These are phyloP conservation scores for Acronicta alni DNA, from an alignment of 2,888 invertebrate genomes.

Conservation along the genomic window DNA sequence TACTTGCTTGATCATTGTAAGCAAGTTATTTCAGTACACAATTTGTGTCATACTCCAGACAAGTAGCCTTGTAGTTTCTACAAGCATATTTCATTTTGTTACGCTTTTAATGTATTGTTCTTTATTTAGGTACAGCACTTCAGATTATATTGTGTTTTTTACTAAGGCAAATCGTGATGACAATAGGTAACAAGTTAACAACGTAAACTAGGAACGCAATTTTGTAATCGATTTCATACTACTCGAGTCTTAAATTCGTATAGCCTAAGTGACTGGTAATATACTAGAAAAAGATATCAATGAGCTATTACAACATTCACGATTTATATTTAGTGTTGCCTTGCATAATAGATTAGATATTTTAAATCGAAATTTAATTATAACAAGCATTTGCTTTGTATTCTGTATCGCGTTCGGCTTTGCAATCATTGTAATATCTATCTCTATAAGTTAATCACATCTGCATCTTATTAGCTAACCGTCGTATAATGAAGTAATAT, in stretches of 20 bases:
- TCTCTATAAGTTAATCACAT: constrained; percentile 40
- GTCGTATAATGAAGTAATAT: constrained; percentile 40
- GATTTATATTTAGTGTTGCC: too few relatives aligned
- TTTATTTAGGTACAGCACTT: neutral
- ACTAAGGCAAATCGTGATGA: too few relatives aligned
- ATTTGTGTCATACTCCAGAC: constrained; percentile 9
- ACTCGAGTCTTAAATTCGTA: too few relatives aligned
- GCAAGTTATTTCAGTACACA: constrained; percentile 11
- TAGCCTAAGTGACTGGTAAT: too few relatives aligned
- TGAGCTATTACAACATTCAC: too few relatives aligned
- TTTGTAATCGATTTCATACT: too few relatives aligned
- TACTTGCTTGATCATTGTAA: constrained; percentile 25
- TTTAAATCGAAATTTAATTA: constrained; percentile 2
- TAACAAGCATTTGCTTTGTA: constrained; percentile 32
- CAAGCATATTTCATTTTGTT: constrained; percentile 1
- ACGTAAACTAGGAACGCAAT: too few relatives aligned
- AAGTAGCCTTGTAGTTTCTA: constrained; percentile 16
- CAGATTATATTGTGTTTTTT: too few relatives aligned
- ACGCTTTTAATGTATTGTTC: neutral
- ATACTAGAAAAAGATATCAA: too few relatives aligned
- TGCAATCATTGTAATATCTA: constrained; percentile 33
- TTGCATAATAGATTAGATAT: constrained; percentile 8
- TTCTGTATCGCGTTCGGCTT: constrained; percentile 40
- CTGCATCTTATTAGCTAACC: constrained; percentile 39
- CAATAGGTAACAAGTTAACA: too few relatives aligned